These are phyloP conservation scores for Aselliscus stoliczkanus DNA, from an alignment of 2,797 vertebrate species.

Conservation along the genomic window DNA sequence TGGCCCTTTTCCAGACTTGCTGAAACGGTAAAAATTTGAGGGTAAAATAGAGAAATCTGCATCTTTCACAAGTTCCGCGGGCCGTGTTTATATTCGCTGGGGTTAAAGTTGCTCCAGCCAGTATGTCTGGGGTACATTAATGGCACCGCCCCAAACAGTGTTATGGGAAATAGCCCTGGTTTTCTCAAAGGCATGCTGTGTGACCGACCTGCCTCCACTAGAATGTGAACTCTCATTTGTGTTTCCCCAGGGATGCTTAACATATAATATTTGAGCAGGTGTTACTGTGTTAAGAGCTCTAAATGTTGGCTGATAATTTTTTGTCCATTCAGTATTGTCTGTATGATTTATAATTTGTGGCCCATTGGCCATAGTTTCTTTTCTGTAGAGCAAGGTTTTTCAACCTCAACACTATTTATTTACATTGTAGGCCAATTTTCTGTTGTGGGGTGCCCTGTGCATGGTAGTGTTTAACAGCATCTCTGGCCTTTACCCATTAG, in stretches of 20 bases:
- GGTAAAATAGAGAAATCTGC: not conserved
- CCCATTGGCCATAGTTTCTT: not conserved
- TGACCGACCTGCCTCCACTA: not conserved
- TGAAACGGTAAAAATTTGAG: not conserved
- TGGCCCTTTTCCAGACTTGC: not conserved
- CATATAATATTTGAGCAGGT: not conserved
- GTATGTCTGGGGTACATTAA: not conserved
- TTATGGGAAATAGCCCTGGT: not conserved
- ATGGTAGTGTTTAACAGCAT: not conserved
- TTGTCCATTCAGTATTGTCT: not conserved
- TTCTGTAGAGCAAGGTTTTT: not conserved
- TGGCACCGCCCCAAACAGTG: not conserved
- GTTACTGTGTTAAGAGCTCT: not conserved
- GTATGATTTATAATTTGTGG: not conserved
- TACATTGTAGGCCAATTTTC: not conserved
- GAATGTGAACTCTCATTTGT: not conserved
- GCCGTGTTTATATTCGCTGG: not conserved
- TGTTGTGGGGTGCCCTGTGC: not conserved
- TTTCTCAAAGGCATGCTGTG: not conserved
- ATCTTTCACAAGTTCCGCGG: not conserved
- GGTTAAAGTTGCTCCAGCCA: not conserved
- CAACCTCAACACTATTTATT: not conserved
- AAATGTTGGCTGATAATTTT: not conserved
- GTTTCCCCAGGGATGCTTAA: not conserved
- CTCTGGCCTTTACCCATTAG: not conserved